phyloP scores from a whole-genome alignment of 2,113 vertebrate genomes.

The Pipa parva region DNA sequence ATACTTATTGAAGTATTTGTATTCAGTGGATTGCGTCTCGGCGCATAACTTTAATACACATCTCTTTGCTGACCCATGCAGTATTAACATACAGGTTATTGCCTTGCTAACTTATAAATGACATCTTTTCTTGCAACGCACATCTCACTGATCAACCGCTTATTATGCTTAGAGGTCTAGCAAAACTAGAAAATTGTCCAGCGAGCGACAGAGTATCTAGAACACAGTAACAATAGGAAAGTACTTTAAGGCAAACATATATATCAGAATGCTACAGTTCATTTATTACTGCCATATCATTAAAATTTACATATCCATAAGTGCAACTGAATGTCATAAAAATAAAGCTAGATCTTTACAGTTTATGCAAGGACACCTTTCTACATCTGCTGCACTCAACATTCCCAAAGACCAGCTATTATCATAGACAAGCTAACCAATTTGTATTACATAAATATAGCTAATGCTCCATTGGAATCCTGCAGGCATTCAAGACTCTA shows the following conservation, averaged over 20 bases:
- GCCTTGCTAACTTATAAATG: constrained; percentile 21
- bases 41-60: constrained; percentile 9
- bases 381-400: too few species aligned
- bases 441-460: too few species aligned
- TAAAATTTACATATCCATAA: too few species aligned
- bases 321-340: too few species aligned
- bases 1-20: constrained; percentile 33
- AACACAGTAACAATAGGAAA: background rate
- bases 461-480: too few species aligned
- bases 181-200: constrained; percentile 4
- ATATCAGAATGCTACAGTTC: too few species aligned
- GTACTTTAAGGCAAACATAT: background rate
- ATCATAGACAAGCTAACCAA: too few species aligned
- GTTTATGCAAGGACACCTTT: too few species aligned
- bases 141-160: constrained; percentile 2
- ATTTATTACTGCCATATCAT: too few species aligned
- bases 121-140: constrained; percentile 9
- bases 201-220: background rate
- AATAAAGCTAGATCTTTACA: too few species aligned
- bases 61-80: constrained; percentile 30
- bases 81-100: constrained; percentile 30
- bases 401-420: too few species aligned
- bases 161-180: constrained; percentile 6
- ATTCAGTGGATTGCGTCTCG: constrained; percentile 28
- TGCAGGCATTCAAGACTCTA: too few species aligned